Conservation (phyloP, 2,797 vertebrate genomes). For the Anabas testudineus region DNA sequence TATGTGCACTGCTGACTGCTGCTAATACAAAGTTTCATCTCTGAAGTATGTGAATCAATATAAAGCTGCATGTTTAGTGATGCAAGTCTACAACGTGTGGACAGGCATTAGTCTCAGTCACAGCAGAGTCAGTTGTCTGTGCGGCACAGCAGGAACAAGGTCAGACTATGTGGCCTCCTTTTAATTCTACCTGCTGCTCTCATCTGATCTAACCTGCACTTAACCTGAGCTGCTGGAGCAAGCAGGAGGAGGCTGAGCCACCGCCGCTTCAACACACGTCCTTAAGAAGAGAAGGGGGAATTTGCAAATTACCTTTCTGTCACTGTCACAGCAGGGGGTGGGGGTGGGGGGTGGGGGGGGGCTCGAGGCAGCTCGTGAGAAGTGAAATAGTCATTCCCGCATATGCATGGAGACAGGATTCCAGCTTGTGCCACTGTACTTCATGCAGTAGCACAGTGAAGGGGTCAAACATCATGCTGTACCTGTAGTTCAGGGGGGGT, state of each 20-base stretch:
- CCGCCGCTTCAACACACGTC: constrained; percentile 33
- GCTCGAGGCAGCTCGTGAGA: constrained; percentile 13
- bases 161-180: constrained; percentile 6
- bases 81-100: neutral
- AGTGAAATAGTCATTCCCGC: constrained; percentile 19
- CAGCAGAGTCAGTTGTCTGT: neutral
- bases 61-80: neutral
- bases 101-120: neutral
- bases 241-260: constrained; percentile 30
- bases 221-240: constrained; percentile 58
- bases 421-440: neutral
- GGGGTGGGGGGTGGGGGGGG: too few species aligned
- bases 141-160: constrained; percentile 18
- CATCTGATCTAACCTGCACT: constrained; percentile 49
- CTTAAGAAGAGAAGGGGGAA: constrained; percentile 33
- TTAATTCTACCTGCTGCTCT: constrained; percentile 38
- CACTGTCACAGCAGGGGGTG: constrained; percentile 24
- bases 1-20: neutral
- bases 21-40: neutral
- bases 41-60: neutral
- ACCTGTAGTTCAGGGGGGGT: too few species aligned
- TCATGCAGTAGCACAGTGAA: neutral
- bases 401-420: neutral
- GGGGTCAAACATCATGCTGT: neutral
- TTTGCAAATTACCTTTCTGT: constrained; percentile 53